Percentiles rank a stretch among this genome's conserved stretches.
phyloP scores from a whole-genome alignment of 1,140 invertebrate species.

The Vollenhovia emeryi region DNA sequence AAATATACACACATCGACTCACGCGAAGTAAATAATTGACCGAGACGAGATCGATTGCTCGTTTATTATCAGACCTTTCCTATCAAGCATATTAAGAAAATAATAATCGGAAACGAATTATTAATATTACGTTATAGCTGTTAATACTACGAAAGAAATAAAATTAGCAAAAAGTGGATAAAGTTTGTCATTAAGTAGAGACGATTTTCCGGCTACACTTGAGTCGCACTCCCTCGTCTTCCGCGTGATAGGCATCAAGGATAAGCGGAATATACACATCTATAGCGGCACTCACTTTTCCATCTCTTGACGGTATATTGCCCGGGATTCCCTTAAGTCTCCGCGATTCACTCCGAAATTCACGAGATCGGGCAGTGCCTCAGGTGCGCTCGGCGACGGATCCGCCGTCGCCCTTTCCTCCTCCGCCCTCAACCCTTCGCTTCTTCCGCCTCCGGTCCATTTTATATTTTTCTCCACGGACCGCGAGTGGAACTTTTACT shows the following conservation, averaged over 20 bases:
- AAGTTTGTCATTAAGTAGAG: not conserved
- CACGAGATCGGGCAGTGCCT: constrained; percentile 24
- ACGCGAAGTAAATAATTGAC: not conserved
- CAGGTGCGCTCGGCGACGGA: constrained; percentile 19
- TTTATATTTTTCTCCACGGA: constrained; percentile 40
- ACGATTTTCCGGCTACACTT: not conserved
- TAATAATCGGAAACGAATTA: not conserved
- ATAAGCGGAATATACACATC: not conserved
- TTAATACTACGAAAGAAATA: not conserved
- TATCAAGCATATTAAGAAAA: not conserved
- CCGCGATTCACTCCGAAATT: constrained; percentile 44
- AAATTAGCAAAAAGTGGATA: not conserved
- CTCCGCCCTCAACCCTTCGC: constrained; percentile 19
- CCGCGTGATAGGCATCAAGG: not conserved
- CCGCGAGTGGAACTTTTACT: constrained; percentile 36
- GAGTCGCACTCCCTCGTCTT: not conserved
- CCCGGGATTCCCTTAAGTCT: constrained; percentile 29
- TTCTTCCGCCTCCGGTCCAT: constrained; percentile 6
- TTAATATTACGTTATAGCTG: not conserved
- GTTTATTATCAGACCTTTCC: not conserved
- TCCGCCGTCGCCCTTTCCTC: not conserved
- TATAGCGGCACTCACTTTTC: not conserved
- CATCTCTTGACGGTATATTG: constrained; percentile 18
- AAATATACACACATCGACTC: not conserved
- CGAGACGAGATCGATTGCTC: not conserved